Evolutionary conservation across 1,140 invertebrate species (phyloP).

Genomic region (Berghia stephanieae): DNA sequence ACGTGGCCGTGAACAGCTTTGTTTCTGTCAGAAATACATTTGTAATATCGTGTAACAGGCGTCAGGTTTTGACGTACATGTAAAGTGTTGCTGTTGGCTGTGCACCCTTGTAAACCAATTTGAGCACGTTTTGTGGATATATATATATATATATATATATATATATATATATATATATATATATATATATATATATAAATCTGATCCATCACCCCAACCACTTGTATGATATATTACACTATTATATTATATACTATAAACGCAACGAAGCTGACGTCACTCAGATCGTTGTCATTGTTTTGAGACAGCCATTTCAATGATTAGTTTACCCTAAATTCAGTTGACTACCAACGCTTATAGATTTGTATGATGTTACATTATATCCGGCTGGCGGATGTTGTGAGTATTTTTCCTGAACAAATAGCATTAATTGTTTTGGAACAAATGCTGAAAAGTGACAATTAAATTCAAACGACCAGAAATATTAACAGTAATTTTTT

Average conservation of each 20-base stretch:
- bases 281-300: no score
- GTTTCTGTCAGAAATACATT: neutral
- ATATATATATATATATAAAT: neutral
- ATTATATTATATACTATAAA: no score
- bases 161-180: neutral
- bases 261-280: no score
- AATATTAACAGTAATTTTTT: neutral
- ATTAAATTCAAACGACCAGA: no score
- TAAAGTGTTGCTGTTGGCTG: neutral
- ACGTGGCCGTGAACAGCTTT: neutral
- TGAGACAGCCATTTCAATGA: no score
- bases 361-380: no score
- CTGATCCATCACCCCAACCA: neutral
- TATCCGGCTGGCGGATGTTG: no score
- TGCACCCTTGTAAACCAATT: no score
- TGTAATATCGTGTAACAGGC: neutral
- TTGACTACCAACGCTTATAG: no score
- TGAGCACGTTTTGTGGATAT: neutral
- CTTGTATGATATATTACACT: no score
- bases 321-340: no score
- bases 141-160: neutral
- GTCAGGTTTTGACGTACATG: neutral
- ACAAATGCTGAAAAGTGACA: neutral
- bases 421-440: neutral
- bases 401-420: no score